These are phyloP conservation scores for Brachystomella parvula DNA, from an alignment of 1,140 invertebrate genomes.

Conservation along the genomic window DNA sequence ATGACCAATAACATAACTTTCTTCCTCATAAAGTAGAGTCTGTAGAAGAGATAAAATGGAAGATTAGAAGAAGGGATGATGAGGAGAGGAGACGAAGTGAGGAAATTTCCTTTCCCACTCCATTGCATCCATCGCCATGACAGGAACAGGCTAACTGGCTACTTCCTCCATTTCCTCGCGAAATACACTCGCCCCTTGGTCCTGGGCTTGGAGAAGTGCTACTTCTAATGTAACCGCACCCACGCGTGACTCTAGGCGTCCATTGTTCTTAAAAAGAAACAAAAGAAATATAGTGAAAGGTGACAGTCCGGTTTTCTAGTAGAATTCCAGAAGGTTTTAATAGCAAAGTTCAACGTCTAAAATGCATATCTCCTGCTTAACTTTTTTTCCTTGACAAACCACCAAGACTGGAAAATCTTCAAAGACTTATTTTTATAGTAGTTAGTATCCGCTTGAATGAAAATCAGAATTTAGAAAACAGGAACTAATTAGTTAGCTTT, in stretches of 20 bases:
- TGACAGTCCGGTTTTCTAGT: background rate
- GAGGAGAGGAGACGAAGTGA: too few species aligned
- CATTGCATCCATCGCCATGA: background rate
- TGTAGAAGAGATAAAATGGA: background rate
- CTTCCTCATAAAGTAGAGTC: background rate
- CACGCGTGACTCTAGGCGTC: background rate
- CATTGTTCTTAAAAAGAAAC: background rate
- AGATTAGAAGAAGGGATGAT: background rate
- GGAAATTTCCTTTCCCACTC: background rate
- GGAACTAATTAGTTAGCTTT: too few species aligned
- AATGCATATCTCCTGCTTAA: background rate
- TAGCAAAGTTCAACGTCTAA: background rate
- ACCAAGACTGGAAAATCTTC: too few species aligned
- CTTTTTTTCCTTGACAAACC: background rate
- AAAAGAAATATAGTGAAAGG: background rate
- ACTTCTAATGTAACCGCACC: slow-evolving; percentile 1
- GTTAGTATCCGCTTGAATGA: too few species aligned
- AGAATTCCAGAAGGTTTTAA: background rate
- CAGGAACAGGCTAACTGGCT: background rate
- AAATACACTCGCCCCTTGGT: too few species aligned
- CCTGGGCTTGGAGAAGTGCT: too few species aligned
- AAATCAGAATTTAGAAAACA: too few species aligned
- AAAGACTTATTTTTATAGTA: too few species aligned
- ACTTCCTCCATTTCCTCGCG: background rate
- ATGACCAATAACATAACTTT: background rate